phyloP scores from a whole-genome alignment of 2,113 vertebrate species.

The Psilopogon haemacephalus region DNA sequence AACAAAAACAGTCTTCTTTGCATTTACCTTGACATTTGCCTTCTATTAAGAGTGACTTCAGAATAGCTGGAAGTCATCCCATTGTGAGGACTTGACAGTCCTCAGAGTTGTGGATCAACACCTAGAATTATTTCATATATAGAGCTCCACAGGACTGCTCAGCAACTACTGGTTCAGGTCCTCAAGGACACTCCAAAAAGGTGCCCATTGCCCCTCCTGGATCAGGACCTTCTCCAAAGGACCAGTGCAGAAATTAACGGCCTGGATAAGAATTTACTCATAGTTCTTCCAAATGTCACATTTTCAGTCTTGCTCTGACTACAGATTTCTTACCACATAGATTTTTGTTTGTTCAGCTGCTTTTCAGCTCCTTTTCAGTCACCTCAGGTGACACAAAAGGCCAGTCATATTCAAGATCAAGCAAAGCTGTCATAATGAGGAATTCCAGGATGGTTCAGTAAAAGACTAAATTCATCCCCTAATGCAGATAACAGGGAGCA shows the following conservation, averaged over 20 bases:
- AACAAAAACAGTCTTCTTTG: conserved; percentile 4
- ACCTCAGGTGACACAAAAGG: conserved; percentile 30
- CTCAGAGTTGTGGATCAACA: not conserved
- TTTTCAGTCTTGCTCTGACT: not conserved
- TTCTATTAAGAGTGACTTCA: not conserved
- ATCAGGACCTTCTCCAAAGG: not conserved
- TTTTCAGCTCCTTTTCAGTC: conserved; percentile 7
- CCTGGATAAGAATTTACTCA: not conserved
- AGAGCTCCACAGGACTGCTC: not conserved
- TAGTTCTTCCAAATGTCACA: not conserved
- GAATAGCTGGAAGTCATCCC: not conserved
- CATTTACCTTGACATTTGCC: conserved; percentile 14
- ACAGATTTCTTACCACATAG: not conserved
- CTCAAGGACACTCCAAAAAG: not conserved
- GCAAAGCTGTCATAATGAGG: not conserved
- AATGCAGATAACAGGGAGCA: not conserved
- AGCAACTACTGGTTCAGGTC: not conserved
- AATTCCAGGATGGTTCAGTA: not conserved
- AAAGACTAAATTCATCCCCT: not conserved
- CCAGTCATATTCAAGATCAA: conserved; percentile 15
- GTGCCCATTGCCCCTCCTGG: not conserved
- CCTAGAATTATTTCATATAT: not conserved
- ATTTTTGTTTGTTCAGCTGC: not conserved
- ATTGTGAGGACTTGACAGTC: not conserved
- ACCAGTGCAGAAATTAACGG: not conserved